These are phyloP conservation scores for Temnopleurus reevesii DNA, from an alignment of 53 echinoderm and acorn worm genomes.

Conservation along the genomic window DNA sequence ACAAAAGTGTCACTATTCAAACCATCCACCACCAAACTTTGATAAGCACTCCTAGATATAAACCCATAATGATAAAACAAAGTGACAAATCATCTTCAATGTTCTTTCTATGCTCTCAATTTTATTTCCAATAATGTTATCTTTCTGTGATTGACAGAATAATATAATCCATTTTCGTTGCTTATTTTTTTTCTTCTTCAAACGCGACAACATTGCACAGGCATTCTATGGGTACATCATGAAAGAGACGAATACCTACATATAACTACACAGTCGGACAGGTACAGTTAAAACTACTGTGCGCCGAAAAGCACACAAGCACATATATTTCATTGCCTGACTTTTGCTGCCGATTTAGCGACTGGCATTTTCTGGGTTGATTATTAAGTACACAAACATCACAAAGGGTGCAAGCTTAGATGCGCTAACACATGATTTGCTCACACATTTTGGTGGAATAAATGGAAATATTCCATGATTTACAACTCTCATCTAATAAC, in stretches of 20 bases:
- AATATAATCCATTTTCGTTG: constrained; percentile 19
- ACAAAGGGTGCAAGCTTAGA: neutral
- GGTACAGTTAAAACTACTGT: neutral
- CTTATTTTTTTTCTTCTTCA: neutral
- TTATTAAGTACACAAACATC: neutral
- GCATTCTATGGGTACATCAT: constrained; percentile 11
- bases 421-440: neutral
- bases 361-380: neutral
- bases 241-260: too few species aligned
- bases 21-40: too few species aligned
- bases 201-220: constrained; percentile 6
- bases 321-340: neutral
- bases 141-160: constrained; percentile 28
- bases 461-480: neutral
- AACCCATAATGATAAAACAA: too few species aligned
- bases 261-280: constrained; percentile 11
- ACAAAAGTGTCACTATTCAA: too few species aligned
- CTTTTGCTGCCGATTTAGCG: neutral
- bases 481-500: neutral
- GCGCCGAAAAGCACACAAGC: neutral
- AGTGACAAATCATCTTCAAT: neutral
- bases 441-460: neutral
- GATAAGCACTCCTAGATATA: too few species aligned
- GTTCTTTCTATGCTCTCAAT: constrained; percentile 48
- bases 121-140: constrained; percentile 51